Evolutionary conservation across 92 coral and sea anemone species (phyloP).

Genomic region (Palythoa grandis): DNA sequence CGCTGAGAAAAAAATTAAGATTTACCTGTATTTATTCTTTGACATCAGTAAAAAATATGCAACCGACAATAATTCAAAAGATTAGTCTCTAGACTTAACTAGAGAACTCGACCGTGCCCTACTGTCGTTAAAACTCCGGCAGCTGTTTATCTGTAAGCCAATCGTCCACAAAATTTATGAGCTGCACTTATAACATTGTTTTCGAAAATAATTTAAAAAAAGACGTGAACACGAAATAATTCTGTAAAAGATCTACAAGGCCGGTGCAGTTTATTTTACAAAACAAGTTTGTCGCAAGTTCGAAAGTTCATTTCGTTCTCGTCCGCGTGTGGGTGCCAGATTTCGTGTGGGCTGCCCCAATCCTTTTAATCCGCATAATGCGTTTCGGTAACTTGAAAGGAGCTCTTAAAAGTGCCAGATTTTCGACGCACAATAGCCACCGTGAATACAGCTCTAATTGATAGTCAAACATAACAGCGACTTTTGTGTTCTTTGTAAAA

Average conservation of each 20-base stretch:
- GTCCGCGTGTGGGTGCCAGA: not conserved
- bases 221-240: not conserved
- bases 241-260: not conserved
- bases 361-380: conserved; percentile 17
- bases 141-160: not conserved
- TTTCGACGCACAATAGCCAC: not conserved
- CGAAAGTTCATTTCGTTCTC: not conserved
- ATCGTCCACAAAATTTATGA: not conserved
- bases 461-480: not conserved
- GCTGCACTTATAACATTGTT: not conserved
- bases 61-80: too few relatives aligned
- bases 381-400: conserved; percentile 31
- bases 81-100: too few relatives aligned
- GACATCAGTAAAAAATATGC: too few relatives aligned
- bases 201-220: not conserved
- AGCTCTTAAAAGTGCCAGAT: conserved; percentile 11
- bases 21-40: too few relatives aligned
- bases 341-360: not conserved
- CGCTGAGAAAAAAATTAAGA: not conserved
- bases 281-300: not conserved
- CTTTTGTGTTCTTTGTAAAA: not conserved
- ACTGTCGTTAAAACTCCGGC: too few relatives aligned
- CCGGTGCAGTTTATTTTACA: not conserved
- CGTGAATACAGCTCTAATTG: not conserved
- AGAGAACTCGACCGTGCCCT: too few relatives aligned